Conservation (phyloP, 2,888 invertebrate genomes). For the Arrhopalites spinosus region DNA sequence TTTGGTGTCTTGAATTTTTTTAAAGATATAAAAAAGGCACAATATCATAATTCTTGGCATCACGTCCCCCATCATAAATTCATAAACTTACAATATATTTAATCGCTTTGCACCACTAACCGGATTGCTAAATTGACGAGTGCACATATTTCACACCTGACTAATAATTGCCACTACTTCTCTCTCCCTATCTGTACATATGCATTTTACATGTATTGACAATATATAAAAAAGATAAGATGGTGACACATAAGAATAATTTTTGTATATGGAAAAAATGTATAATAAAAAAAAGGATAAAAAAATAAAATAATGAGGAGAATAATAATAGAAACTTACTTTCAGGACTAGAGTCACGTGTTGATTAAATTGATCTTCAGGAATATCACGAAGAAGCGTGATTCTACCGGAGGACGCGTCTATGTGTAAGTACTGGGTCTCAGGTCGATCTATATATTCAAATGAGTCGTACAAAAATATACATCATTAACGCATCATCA, state of each 20-base stretch:
- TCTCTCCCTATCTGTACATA: background rate
- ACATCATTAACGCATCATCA: too few species aligned
- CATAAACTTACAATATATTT: too few species aligned
- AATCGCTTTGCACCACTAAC: constrained; percentile 28
- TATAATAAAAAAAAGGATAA: too few species aligned
- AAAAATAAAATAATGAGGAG: background rate
- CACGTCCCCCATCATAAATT: too few species aligned
- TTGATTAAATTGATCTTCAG: constrained; percentile 68
- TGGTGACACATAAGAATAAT: background rate
- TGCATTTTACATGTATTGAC: background rate
- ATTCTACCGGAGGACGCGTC: constrained; percentile 71
- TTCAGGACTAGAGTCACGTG: constrained; percentile 81
- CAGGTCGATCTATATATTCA: constrained; percentile 63
- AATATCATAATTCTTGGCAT: too few species aligned
- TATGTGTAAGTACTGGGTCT: constrained; percentile 68
- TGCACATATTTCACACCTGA: constrained; percentile 27
- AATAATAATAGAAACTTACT: constrained; percentile 61
- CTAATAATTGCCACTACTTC: constrained; percentile 15
- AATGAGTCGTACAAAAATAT: too few species aligned
- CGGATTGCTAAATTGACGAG: constrained; percentile 21
- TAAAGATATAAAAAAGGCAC: too few species aligned
- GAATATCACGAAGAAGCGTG: constrained; percentile 65
- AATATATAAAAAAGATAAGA: background rate
- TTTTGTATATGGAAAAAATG: too few species aligned
- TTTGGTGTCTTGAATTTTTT: too few species aligned